Conservation (phyloP, 2,888 invertebrate species). For the Agrilus biguttatus region DNA sequence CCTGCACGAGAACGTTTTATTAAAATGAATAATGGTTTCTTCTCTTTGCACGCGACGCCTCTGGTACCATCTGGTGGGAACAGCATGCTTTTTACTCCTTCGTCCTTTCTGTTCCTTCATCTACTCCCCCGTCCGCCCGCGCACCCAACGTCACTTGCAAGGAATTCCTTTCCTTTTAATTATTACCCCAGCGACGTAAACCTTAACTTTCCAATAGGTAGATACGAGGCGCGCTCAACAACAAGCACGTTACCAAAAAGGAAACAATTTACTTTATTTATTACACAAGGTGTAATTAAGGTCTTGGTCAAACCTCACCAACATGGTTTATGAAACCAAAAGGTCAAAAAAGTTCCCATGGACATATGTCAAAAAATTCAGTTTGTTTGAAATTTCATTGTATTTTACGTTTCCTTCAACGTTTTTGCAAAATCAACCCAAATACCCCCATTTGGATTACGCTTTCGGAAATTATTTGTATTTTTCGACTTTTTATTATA, state of each 20-base stretch:
- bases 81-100: constrained; percentile 24
- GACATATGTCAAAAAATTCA: no score
- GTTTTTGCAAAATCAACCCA: no score
- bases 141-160: constrained; percentile 26
- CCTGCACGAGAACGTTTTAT: constrained; percentile 27
- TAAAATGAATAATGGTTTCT: constrained; percentile 30
- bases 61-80: constrained; percentile 28
- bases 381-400: no score
- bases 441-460: no score
- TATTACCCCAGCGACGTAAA: constrained; percentile 20
- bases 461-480: no score
- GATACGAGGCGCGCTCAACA: neutral
- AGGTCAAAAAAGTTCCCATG: no score
- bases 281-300: no score
- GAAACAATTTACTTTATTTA: no score
- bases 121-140: constrained; percentile 11
- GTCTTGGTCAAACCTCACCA: no score
- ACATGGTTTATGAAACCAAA: no score
- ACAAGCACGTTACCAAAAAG: neutral
- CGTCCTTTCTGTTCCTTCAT: constrained; percentile 10
- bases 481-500: no score
- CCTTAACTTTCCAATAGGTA: neutral
- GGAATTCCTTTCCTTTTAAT: constrained; percentile 27
- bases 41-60: constrained; percentile 21
- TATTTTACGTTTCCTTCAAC: no score